Percentiles rank a stretch among this genome's conserved stretches.
Evolutionary conservation across 2,113 vertebrate species (phyloP).

Genomic region (Cygnus atratus): DNA sequence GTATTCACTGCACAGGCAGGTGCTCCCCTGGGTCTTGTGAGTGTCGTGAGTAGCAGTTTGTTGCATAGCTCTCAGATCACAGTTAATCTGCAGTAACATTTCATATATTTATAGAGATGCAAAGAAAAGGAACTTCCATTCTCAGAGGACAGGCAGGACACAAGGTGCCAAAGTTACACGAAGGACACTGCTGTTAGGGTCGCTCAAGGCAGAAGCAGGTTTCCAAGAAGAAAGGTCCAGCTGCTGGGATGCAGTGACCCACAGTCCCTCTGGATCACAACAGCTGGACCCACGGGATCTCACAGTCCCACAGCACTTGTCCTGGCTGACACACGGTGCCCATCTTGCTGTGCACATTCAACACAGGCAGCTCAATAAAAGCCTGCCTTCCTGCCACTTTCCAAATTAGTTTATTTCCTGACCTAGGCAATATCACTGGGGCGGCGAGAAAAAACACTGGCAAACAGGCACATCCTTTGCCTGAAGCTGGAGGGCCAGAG

Average conservation of each 20-base stretch:
- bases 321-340: not conserved
- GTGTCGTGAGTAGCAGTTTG: not conserved
- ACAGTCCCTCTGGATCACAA: not conserved
- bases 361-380: not conserved
- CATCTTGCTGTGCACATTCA: not conserved
- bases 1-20: not conserved
- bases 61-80: not conserved
- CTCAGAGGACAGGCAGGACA: not conserved
- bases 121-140: not conserved
- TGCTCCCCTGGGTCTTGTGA: not conserved
- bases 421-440: slow-evolving; percentile 30
- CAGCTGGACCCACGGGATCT: not conserved
- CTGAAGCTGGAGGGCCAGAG: slow-evolving; percentile 38
- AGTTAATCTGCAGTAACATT: not conserved
- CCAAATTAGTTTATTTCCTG: slow-evolving; percentile 64
- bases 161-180: not conserved
- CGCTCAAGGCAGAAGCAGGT: not conserved
- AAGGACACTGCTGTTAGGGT: not conserved
- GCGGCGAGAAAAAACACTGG: slow-evolving; percentile 45
- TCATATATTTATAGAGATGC: not conserved
- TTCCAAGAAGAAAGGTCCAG: not conserved
- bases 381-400: slow-evolving; percentile 64
- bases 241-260: not conserved
- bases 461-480: slow-evolving; percentile 43
- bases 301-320: not conserved